Base-by-base conservation (phyloP, 1,140 invertebrate species). In the Andricus grossulariae region DNA sequence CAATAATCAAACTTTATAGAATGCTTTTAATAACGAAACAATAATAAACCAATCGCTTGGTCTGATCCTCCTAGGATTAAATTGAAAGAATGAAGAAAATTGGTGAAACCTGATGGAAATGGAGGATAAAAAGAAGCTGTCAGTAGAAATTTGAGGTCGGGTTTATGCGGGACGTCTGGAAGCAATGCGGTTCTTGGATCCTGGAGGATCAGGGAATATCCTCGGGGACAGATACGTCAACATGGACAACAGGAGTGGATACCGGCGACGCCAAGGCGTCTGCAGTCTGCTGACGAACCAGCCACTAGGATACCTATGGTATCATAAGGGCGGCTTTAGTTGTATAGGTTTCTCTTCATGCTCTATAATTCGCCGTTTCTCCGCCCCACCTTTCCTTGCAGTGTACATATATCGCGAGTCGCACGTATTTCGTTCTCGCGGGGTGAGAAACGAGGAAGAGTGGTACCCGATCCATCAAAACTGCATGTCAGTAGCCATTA, bases 401-500 rank as follows among this genome's bases (percentile, higher is more conserved):
- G 25, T 66, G 15, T 21, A 66, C 25, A 10, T 66, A 25, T 80
- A 74, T 81, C 52, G 51, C 71, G 50, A 79, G 79, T 82, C 60
- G 66, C 50, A 71, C 66, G 54, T 70, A 75, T 71, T 76, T 74
- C 73, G 75, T 79, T 76, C 71, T 52, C 51, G 60, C 76, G 84
- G 82, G 74, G 77, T 85, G 84, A 83, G 82, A 86, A 84, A 84
- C 83, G 85, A 88, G 86, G 81, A 89, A 87, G 86, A 89, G 86
- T 88, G 89, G 85, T 87, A 88, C 88, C 86, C 92, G 91, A 93
- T 93, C 92, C 92, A 93, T 93, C 92, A 93, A 92, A 90, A 90
- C 86, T 88, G 87, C 86, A 90, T 90, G 92, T 93, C 92, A 92
- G 90, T 93, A 92, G 91, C 92, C 92, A 93, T 93, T 93, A 93